Conservation (phyloP, 2,113 vertebrate genomes). For the Albula glossodonta region DNA sequence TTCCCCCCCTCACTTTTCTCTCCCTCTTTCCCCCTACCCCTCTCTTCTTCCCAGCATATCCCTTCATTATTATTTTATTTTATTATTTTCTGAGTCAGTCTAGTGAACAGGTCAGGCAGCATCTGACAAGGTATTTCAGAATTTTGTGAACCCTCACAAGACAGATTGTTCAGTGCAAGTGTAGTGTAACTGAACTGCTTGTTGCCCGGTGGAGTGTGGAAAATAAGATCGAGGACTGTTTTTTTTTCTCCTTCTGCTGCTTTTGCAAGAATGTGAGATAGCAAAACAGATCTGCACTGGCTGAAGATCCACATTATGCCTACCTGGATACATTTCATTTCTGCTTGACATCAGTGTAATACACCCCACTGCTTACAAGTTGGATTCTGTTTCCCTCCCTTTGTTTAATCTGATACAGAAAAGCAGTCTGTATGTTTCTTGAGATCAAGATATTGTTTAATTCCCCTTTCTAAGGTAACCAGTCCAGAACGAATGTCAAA, state of each 20-base stretch:
- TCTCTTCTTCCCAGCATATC: slow-evolving; percentile 45
- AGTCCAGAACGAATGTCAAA: background rate
- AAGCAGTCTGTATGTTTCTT: background rate
- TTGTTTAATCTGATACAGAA: slow-evolving; percentile 1
- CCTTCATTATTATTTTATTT: slow-evolving; percentile 53
- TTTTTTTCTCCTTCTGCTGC: background rate
- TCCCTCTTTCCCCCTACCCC: slow-evolving; percentile 47
- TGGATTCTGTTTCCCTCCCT: background rate
- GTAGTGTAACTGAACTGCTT: slow-evolving; percentile 73
- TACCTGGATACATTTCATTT: slow-evolving; percentile 24
- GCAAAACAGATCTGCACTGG: slow-evolving; percentile 16
- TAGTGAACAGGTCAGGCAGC: slow-evolving; percentile 70
- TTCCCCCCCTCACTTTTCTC: slow-evolving; percentile 32
- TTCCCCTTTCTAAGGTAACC: background rate
- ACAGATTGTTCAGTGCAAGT: slow-evolving; percentile 77
- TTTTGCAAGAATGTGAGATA: slow-evolving; percentile 63
- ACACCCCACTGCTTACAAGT: background rate
- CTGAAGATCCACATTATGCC: background rate
- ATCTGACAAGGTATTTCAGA: slow-evolving; percentile 80
- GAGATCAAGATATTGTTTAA: slow-evolving; percentile 11
- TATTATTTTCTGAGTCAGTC: slow-evolving; percentile 57
- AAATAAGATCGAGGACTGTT: slow-evolving; percentile 77
- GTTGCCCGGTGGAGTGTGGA: slow-evolving; percentile 74
- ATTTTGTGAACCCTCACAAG: slow-evolving; percentile 79
- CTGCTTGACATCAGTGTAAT: background rate